Base-by-base conservation (phyloP, 2,888 invertebrate species). In the Agonopterix heracliana region DNA sequence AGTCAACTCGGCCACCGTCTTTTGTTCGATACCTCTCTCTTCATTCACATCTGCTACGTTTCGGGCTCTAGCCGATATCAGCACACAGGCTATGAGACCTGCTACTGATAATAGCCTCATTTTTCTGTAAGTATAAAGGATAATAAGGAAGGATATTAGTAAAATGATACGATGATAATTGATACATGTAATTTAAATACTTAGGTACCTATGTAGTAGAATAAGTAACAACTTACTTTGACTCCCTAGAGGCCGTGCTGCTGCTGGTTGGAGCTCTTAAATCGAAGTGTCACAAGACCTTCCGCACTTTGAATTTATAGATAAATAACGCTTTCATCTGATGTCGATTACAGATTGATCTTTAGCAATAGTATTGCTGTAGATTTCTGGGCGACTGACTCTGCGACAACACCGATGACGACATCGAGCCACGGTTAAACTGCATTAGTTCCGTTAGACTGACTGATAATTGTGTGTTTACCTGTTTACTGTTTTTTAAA, bases 341-440 rank as follows among this genome's bases (percentile, higher is more conserved):
- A 66, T 63, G 71, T 66, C 76, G 79, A 78, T 88, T 88, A 78
- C 88, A 78, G 77, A 74, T 70, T 59, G 72, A 72, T 81, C 74
- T 87, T 81, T 86, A 66, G 87, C 83, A 87, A 88, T 81, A 71
- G 65, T 61, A 64, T 81, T 82, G 78, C 79, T 72, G 74, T 71
- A 72, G 74, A 76, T 87, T 88, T 88, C 85, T 88, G 88, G 85
- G 68, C 78, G 86, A 86, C 68, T 82, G 85, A 68, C 60, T 76
- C 65, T 68, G 74, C 65, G 77, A 63, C 73, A 56, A 63, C 55
- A 55, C 63, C 55, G 60, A 62, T 87, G 85, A 74, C 86, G 80
- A 85, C 85, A 87, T 81, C 75, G 59, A 48, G 70, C 75, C 73
- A 78, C 78, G 75, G 72, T 77, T 71, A 63, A 74, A 74, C 69